These are phyloP conservation scores for Pemphredon lugubris DNA, from an alignment of 2,888 invertebrate genomes.

Conservation along the genomic window DNA sequence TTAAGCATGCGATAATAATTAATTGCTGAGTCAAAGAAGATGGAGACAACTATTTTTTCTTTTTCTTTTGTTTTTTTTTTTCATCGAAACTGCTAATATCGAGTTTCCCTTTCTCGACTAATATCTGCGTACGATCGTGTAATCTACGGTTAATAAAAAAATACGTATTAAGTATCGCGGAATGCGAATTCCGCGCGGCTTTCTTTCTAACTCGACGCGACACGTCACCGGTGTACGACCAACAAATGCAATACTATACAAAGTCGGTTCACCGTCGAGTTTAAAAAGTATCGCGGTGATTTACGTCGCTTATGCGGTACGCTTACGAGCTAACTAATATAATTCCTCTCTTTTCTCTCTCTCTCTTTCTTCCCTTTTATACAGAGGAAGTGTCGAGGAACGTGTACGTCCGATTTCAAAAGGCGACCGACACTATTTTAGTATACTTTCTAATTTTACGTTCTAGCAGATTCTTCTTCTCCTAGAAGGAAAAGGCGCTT, in stretches of 20 bases:
- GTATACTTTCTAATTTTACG: conserved; percentile 60
- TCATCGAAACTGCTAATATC: neutral
- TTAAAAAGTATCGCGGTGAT: conserved; percentile 34
- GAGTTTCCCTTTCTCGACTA: neutral
- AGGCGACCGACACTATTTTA: conserved; percentile 50
- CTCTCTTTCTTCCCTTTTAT: neutral
- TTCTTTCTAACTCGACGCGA: neutral
- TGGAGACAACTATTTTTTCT: no score
- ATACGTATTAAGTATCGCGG: conserved; percentile 48
- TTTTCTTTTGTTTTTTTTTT: no score
- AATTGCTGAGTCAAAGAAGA: conserved; percentile 13
- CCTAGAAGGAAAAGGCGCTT: conserved; percentile 45
- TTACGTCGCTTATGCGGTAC: conserved; percentile 13
- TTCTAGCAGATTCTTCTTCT: conserved; percentile 33
- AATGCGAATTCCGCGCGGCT: conserved; percentile 18
- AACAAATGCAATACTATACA: conserved; percentile 31
- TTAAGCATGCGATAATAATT: conserved; percentile 16
- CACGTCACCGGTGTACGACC: neutral
- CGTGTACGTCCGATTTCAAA: conserved; percentile 42
- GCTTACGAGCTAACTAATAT: conserved; percentile 40
- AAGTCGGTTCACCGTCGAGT: conserved; percentile 34
- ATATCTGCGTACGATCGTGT: neutral
- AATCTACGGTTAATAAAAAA: conserved; percentile 37
- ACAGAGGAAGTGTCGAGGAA: conserved; percentile 37
- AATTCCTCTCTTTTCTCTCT: conserved; percentile 11